Evolutionary conservation across 2,888 invertebrate species (phyloP).

Genomic region (Abrostola triplasia): DNA sequence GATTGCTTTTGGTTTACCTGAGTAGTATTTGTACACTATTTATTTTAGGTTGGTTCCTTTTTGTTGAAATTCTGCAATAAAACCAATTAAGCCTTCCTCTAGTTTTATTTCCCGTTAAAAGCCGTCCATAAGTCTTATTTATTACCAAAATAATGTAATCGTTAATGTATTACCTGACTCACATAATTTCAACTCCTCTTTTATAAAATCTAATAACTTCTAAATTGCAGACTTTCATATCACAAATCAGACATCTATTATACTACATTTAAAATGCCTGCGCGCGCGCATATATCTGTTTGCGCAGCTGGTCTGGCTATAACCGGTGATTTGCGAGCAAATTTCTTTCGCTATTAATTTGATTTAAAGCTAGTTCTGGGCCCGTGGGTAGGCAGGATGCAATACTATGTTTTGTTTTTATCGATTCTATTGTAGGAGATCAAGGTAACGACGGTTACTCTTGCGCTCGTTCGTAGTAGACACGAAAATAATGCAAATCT

Average conservation of each 20-base stretch:
- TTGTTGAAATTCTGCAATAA: too few relatives aligned
- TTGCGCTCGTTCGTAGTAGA: background rate
- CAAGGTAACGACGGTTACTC: background rate
- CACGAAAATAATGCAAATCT: slow-evolving; percentile 9
- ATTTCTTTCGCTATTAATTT: slow-evolving; percentile 43
- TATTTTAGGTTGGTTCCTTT: too few relatives aligned
- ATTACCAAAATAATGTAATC: too few relatives aligned
- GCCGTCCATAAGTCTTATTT: too few relatives aligned
- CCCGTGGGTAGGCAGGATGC: slow-evolving; percentile 12
- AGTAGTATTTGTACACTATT: too few relatives aligned
- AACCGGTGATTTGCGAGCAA: slow-evolving; percentile 42
- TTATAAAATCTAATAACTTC: background rate
- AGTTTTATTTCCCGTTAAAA: too few relatives aligned
- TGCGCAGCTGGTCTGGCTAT: slow-evolving; percentile 39
- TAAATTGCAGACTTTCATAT: background rate
- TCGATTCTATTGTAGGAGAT: slow-evolving; percentile 12
- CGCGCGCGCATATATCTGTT: slow-evolving; percentile 9
- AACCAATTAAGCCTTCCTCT: too few relatives aligned
- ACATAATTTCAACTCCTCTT: too few relatives aligned
- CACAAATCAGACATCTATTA: background rate
- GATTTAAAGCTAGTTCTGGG: slow-evolving; percentile 37
- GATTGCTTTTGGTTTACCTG: too few relatives aligned
- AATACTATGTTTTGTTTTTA: slow-evolving; percentile 30
- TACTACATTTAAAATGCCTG: background rate
- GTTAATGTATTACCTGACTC: too few relatives aligned